A percentile compares a stretch with the other conserved stretches of the same genome.
Conservation (phyloP, 2,797 vertebrate genomes). For the Cyclopterus lumpus region DNA sequence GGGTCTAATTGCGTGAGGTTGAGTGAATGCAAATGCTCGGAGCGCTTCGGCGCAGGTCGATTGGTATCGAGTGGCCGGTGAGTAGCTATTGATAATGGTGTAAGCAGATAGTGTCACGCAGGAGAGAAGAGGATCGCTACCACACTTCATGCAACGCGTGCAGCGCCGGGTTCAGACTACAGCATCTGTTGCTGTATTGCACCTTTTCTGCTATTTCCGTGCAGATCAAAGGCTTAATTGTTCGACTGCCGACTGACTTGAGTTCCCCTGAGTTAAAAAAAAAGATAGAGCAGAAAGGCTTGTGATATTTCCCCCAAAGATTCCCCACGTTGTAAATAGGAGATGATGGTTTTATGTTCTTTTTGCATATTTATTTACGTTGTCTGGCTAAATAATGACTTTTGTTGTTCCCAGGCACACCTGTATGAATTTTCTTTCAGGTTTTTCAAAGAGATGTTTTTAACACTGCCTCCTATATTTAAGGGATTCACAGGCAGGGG, state of each 20-base stretch:
- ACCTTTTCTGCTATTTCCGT: not conserved
- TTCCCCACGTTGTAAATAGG: not conserved
- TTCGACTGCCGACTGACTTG: not conserved
- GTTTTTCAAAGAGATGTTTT: not conserved
- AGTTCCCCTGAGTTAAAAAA: not conserved
- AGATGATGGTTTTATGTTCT: not conserved
- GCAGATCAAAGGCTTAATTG: not conserved
- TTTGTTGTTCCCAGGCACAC: not conserved
- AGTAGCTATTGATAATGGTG: conserved; percentile 72
- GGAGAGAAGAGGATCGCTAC: conserved; percentile 45
- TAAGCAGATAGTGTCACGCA: conserved; percentile 55
- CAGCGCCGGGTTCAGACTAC: conserved; percentile 15
- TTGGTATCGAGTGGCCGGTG: conserved; percentile 75
- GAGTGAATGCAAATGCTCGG: conserved; percentile 41
- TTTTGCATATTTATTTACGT: not conserved
- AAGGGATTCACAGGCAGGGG: not conserved
- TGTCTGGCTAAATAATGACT: not conserved
- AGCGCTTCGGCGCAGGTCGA: conserved; percentile 63
- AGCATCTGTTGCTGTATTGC: not conserved
- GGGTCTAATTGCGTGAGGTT: conserved; percentile 45
- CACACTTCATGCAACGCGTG: conserved; percentile 1
- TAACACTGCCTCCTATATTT: not conserved
- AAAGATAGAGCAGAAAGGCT: not conserved
- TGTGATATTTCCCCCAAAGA: not conserved
- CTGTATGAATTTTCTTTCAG: not conserved